Conservation (phyloP, 2,888 invertebrate genomes). For the Lepidocyrtinus sp. region DNA sequence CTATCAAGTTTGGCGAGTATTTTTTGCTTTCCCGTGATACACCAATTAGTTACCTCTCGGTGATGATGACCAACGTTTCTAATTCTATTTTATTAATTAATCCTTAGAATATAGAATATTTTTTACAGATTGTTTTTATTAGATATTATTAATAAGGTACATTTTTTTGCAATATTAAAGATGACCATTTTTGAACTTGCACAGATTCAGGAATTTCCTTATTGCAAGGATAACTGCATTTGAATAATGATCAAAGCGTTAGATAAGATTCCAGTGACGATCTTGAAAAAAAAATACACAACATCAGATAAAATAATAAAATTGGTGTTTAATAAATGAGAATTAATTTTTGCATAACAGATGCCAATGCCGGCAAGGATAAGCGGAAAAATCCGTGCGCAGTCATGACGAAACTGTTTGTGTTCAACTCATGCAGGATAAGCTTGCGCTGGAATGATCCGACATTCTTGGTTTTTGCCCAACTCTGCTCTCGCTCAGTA, state of each 20-base stretch:
- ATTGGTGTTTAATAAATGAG: neutral
- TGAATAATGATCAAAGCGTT: constrained; percentile 40
- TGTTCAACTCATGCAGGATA: constrained; percentile 32
- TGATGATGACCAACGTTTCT: too few relatives aligned
- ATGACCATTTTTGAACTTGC: too few relatives aligned
- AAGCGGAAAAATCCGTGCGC: constrained; percentile 46
- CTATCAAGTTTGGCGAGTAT: too few relatives aligned
- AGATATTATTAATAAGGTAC: too few relatives aligned
- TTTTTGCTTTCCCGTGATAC: too few relatives aligned
- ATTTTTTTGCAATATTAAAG: too few relatives aligned
- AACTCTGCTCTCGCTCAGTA: neutral
- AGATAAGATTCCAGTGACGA: constrained; percentile 32
- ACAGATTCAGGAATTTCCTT: too few relatives aligned
- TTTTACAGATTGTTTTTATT: too few relatives aligned
- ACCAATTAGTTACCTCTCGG: too few relatives aligned
- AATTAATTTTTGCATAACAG: constrained; percentile 17
- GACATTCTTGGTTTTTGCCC: neutral
- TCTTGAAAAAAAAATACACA: constrained; percentile 10
- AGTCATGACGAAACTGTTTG: constrained; percentile 19
- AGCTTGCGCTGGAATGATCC: constrained; percentile 24
- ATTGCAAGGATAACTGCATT: constrained; percentile 2
- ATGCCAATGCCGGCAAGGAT: constrained; percentile 30
- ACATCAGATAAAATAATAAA: neutral
- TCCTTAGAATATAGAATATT: too few relatives aligned
- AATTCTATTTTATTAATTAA: too few relatives aligned